Evolutionary conservation across 2,797 vertebrate genomes (phyloP).

Genomic region (Acrossocheilus fasciatus): DNA sequence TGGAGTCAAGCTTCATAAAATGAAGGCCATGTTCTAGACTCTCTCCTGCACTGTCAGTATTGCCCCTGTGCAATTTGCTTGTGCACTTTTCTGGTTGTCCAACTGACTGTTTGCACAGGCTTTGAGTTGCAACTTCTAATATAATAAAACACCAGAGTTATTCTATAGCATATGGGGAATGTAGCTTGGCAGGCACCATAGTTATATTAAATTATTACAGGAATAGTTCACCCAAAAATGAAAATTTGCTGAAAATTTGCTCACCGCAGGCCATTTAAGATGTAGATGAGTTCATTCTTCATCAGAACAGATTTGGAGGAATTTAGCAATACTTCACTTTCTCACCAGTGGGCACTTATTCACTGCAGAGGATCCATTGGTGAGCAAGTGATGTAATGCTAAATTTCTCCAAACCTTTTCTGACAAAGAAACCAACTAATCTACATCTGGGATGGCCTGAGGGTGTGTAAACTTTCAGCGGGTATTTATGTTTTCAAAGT

Average conservation of each 20-base stretch:
- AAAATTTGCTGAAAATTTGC: too few relatives aligned
- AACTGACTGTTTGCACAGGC: constrained; percentile 34
- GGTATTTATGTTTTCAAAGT: not conserved
- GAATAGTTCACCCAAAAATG: too few relatives aligned
- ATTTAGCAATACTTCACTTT: too few relatives aligned
- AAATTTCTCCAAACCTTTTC: too few relatives aligned
- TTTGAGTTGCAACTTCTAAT: constrained; percentile 47
- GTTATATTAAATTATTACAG: too few relatives aligned
- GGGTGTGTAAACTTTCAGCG: not conserved
- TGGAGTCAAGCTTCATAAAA: constrained; percentile 51
- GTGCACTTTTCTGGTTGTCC: constrained; percentile 37
- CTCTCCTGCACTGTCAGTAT: constrained; percentile 6
- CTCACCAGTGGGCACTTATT: too few relatives aligned
- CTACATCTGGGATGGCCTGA: not conserved
- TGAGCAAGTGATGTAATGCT: too few relatives aligned
- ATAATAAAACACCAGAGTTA: constrained; percentile 38
- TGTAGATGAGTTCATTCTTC: too few relatives aligned
- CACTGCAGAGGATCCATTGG: too few relatives aligned
- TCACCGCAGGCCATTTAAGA: too few relatives aligned
- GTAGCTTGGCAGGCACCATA: constrained; percentile 32
- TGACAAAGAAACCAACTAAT: too few relatives aligned
- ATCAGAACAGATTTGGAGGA: too few relatives aligned
- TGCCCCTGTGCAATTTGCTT: constrained; percentile 33
- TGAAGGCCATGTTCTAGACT: constrained; percentile 32
- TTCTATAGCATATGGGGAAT: constrained; percentile 39